Evolutionary conservation across 2,888 invertebrate genomes (phyloP), one percentile per base, ranked within the genome.

Genomic region (Branchellion lobata): DNA sequence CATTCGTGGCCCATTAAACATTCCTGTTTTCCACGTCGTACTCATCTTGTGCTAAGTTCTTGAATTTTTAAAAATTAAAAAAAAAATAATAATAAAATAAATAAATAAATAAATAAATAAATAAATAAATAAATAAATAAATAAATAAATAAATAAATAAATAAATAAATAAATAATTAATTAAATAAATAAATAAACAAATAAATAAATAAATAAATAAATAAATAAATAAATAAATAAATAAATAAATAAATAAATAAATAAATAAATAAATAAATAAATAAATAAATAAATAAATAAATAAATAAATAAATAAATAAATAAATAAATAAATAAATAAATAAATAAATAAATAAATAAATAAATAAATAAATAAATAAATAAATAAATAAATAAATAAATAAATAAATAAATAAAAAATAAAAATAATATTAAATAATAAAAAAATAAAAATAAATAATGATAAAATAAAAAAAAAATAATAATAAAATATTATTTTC

Each of bases 71-170:
- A n/a, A n/a, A n/a, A n/a, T n/a, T n/a, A n/a, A n/a, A n/a, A n/a
- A n/a, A n/a, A n/a, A n/a, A n/a, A n/a, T n/a, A n/a, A n/a, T n/a
- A n/a, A n/a, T n/a, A n/a, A n/a, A n/a, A n/a, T n/a, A 68, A 86
- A 83, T 75, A 90, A 89, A 40, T 90, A 87, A 57, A 91, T 91
- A 84, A 93, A 92, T 82, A 68, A 31, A 78, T 27, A 31, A 53
- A 53, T 61, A 2, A 27, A 31, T 65, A 8, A 18, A 33, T 71
- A 21, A 77, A n/a, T 61, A 65, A 77, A 18, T 18, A 11, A 18
- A 18, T 51, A n/a, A 74, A 47, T 18, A 5, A 51, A 74, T 74
- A n/a, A 65, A 34, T 36, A 61, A 53, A 72, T 51, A 14, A n/a
- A 40, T 27, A 51, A 65, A 79, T 47, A 21, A 57, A 77, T 40